Percentiles rank a stretch among this genome's conserved stretches.
Conservation (phyloP, 2,113 vertebrate species). For the Rhinoptilus africanus region DNA sequence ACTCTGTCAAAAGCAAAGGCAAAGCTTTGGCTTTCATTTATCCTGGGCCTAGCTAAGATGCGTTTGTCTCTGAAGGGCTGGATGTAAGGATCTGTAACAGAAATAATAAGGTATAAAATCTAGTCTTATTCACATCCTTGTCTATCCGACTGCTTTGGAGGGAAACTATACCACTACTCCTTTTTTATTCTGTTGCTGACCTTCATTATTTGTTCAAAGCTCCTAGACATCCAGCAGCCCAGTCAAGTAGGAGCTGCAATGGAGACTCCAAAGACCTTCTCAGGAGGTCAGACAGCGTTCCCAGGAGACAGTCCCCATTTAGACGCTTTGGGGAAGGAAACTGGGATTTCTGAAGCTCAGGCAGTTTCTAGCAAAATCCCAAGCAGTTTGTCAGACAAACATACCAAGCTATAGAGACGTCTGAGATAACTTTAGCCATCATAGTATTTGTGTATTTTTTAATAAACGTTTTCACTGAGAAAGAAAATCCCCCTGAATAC, state of each 20-base stretch:
- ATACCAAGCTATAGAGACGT: neutral
- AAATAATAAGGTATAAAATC: neutral
- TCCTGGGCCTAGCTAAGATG: neutral
- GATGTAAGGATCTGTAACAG: neutral
- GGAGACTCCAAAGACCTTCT: neutral
- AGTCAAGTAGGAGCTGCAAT: neutral
- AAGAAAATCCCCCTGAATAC: neutral
- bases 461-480: conserved; percentile 11
- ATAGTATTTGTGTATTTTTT: neutral
- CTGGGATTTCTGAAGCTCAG: neutral
- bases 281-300: neutral
- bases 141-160: neutral
- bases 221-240: neutral
- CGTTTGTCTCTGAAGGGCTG: neutral
- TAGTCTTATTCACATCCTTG: neutral
- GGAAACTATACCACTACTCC: neutral
- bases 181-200: neutral
- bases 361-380: neutral
- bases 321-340: neutral
- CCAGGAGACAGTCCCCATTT: neutral
- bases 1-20: neutral
- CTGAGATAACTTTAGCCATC: neutral
- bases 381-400: neutral
- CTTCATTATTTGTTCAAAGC: neutral
- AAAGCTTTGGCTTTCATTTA: neutral